Conservation (phyloP, 2,888 invertebrate species). For the Noctua janthe region DNA sequence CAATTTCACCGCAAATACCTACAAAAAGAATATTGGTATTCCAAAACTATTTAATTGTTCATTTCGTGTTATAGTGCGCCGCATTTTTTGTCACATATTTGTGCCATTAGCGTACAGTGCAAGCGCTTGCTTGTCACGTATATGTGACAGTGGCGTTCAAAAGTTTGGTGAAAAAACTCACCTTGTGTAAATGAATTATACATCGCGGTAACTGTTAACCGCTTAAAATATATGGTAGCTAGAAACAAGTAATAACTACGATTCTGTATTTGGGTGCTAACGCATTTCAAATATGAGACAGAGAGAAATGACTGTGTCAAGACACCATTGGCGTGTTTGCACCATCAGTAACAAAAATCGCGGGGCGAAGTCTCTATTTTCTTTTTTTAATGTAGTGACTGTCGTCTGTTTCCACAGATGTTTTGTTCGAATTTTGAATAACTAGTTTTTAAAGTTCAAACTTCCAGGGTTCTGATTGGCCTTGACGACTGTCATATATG, state of each 20-base stretch:
- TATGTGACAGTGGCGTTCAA: background rate
- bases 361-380: background rate
- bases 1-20: no score
- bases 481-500: background rate
- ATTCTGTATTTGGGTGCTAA: no score
- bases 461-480: conserved; percentile 8
- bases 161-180: background rate
- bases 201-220: background rate
- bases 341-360: background rate
- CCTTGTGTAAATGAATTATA: background rate
- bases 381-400: no score
- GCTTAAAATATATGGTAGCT: background rate
- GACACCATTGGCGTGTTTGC: background rate
- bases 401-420: no score
- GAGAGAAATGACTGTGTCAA: background rate
- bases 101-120: no score
- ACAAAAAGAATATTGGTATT: no score
- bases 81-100: no score
- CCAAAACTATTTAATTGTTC: no score
- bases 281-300: background rate
- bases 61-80: no score
- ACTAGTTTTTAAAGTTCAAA: background rate
- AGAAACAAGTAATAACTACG: background rate
- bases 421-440: background rate
- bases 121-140: no score